These are phyloP conservation scores for Wasmannia auropunctata DNA, from an alignment of 1,140 invertebrate species.

Conservation along the genomic window DNA sequence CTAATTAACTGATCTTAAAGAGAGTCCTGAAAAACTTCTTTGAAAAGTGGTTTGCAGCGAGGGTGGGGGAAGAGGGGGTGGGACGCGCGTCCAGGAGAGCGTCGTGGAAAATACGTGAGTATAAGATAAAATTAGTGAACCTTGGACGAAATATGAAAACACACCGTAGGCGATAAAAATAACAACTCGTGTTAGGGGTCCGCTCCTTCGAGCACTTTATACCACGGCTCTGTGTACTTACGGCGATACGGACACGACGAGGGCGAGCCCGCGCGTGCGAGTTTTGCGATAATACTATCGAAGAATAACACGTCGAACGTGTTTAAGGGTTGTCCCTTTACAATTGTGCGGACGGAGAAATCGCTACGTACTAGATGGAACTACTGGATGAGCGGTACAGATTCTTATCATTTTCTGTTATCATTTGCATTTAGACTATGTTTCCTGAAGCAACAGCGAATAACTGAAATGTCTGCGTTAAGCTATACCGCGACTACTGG, in stretches of 20 bases:
- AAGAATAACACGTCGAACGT: conserved; percentile 66
- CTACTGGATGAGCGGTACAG: conserved; percentile 50
- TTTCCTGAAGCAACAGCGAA: conserved; percentile 56
- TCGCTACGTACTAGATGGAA: conserved; percentile 21
- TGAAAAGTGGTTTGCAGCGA: not conserved
- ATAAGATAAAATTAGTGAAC: conserved; percentile 73
- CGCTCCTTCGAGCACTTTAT: conserved; percentile 58
- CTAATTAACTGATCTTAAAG: conserved; percentile 51
- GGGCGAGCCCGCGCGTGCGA: conserved; percentile 38
- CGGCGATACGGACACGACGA: conserved; percentile 57
- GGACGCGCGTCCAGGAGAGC: not conserved
- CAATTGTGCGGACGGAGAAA: conserved; percentile 30
- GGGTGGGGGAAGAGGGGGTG: too few species aligned
- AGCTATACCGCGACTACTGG: not conserved
- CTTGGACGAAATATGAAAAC: conserved; percentile 68
- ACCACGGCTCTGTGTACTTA: conserved; percentile 44
- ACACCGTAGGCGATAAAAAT: conserved; percentile 66
- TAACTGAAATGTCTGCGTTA: conserved; percentile 33
- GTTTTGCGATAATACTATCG: conserved; percentile 69
- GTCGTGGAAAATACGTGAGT: conserved; percentile 34
- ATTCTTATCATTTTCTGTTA: conserved; percentile 59
- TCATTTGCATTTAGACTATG: conserved; percentile 60
- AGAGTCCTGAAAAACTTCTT: conserved; percentile 18
- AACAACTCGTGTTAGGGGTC: conserved; percentile 60
- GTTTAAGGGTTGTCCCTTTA: conserved; percentile 55